Base-by-base conservation (phyloP, 2,888 invertebrate species). In the Litoditis marina region DNA sequence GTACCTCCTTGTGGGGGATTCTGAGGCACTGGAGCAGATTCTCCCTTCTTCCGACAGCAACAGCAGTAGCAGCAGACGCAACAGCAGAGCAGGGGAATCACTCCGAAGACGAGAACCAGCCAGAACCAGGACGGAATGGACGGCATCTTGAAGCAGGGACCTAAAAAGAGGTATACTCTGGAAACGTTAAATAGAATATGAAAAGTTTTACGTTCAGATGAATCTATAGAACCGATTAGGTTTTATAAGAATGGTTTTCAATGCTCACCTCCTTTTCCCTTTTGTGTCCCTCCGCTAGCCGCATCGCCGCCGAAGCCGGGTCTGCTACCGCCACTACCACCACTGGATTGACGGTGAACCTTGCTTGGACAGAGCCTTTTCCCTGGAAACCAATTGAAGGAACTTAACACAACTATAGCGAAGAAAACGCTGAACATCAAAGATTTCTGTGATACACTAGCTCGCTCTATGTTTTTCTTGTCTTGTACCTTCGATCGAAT, bases 31-130 rank as follows among this genome's bases (percentile, higher is more conserved):
- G 57, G 42, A 3, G 65, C 64, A 11, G 67, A 69, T 25, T 69
- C 70, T 32, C 68, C 74, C 65, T 68, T 70, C 62, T 72, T 70
- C 13, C 75, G 72, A 49, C 78, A 80, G 55, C 78, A 80, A 49
- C 79, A 80, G 57, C 75, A 80, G 51, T 80, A 80, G 44, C 73
- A 47, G 52, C 77, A 75, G 56, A 76, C 77, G 51, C 79, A 79
- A 58, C 80, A 80, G 53, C 73, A 77, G 8, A 78, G 67, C 16
- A 71, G 60, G n/a, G 79, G 78, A 51, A 80, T 70, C 49, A 80
- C 59, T 32, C 78, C 60, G 11, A 71, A 70, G 36, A 78, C 53
- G 39, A 79, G 54, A 6, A 69, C 66, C 25, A 78, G 30, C 73
- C 73, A 71, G 49, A 79, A 59, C 76, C 71, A 71, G 30, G 28